phyloP scores from a whole-genome alignment of 2,888 invertebrate genomes.

The Ormyrus rosae region DNA sequence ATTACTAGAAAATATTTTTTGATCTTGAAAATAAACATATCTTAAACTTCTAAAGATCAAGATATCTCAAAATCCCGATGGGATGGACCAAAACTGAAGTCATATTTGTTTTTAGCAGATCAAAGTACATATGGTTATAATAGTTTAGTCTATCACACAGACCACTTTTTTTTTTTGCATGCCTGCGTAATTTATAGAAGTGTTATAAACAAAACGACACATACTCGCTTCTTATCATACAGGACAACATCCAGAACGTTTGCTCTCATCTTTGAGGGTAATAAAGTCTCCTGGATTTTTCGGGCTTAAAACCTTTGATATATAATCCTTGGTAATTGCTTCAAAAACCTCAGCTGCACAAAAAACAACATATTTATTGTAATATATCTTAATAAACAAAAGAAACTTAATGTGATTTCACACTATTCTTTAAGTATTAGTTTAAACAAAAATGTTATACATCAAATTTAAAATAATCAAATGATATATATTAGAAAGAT shows the following conservation, averaged over 20 bases:
- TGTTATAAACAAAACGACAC: conserved; percentile 27
- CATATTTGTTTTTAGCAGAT: no score
- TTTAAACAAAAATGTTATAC: conserved; percentile 1
- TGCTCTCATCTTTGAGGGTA: conserved; percentile 56
- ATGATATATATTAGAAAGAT: no score
- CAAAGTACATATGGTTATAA: no score
- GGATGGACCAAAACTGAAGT: no score
- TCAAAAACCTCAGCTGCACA: conserved; percentile 59
- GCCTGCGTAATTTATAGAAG: conserved; percentile 23
- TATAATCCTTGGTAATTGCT: conserved; percentile 64
- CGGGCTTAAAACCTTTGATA: conserved; percentile 60
- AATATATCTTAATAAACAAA: conserved; percentile 40
- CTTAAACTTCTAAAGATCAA: no score
- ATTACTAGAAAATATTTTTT: no score
- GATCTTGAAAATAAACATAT: no score
- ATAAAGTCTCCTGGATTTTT: conserved; percentile 53
- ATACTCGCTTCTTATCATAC: conserved; percentile 40
- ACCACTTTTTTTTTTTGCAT: no score
- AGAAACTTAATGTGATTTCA: conserved; percentile 67
- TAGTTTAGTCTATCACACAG: no score
- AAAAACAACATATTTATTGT: conserved; percentile 19
- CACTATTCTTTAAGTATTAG: not conserved
- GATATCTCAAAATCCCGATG: no score
- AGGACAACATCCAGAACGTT: conserved; percentile 31
- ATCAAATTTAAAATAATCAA: conserved; percentile 10